Evolutionary conservation across 30 jellyfish, hydroid and myxozoan species (phyloP).

Genomic region (Aurelia aurita): DNA sequence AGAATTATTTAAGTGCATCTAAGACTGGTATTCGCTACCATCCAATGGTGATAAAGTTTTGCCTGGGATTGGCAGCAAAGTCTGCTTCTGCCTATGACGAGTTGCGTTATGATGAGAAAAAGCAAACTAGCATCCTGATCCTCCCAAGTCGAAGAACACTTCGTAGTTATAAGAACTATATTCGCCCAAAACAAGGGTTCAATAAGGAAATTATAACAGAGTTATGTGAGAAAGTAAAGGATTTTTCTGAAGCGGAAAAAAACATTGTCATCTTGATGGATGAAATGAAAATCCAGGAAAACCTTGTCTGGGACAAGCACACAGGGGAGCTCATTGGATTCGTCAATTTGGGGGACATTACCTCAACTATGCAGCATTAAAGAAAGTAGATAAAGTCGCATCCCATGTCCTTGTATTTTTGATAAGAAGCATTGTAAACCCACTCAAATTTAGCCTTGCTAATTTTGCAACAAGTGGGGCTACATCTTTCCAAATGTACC

Average conservation of each 20-base stretch:
- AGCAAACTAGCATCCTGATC: constrained; percentile 45
- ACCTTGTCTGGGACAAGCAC: constrained; percentile 38
- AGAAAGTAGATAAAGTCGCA: constrained; percentile 1
- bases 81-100: constrained; percentile 18
- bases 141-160: constrained; percentile 68
- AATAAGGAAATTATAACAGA: constrained; percentile 29
- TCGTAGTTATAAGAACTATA: constrained; percentile 22
- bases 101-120: constrained; percentile 34
- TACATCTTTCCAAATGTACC: constrained; percentile 55
- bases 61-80: constrained; percentile 32
- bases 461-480: constrained; percentile 67
- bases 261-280: constrained; percentile 17
- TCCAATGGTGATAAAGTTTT: constrained; percentile 31
- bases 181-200: constrained; percentile 50
- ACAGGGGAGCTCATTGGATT: constrained; percentile 63
- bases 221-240: constrained; percentile 10
- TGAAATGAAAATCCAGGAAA: constrained; percentile 39
- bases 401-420: constrained; percentile 69
- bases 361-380: constrained; percentile 24
- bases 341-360: constrained; percentile 63
- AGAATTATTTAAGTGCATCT: constrained; percentile 19
- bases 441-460: constrained; percentile 56
- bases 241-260: constrained; percentile 26
- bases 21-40: constrained; percentile 27
- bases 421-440: constrained; percentile 57